phyloP scores from a whole-genome alignment of 2,113 vertebrate genomes.

The Sapayoa aenigma region DNA sequence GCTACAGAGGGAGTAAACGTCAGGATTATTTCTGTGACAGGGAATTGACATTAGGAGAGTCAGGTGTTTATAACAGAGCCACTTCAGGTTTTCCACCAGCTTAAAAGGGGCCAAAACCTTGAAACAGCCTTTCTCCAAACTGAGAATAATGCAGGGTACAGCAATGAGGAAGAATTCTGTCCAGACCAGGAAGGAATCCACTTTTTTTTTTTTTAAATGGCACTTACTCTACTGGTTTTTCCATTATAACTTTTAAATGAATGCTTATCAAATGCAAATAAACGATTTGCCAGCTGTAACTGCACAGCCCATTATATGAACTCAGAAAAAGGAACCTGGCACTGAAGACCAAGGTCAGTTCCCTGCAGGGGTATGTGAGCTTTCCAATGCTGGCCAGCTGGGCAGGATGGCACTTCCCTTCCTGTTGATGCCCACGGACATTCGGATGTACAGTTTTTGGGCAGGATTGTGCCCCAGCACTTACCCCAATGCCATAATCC shows the following conservation, averaged over 20 bases:
- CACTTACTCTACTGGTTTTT: neutral
- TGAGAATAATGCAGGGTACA: neutral
- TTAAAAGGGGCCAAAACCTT: neutral
- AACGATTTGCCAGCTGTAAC: neutral
- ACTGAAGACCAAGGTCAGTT: neutral
- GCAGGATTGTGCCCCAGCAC: neutral
- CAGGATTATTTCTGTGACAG: neutral
- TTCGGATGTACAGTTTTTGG: accelerated
- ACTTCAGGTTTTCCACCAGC: neutral
- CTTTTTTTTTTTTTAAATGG: neutral
- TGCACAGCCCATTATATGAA: neutral
- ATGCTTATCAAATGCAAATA: neutral
- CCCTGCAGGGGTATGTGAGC: neutral
- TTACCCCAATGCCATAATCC: slow-evolving; percentile 98
- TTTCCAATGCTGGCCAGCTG: neutral
- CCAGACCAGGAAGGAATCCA: neutral
- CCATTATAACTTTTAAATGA: neutral
- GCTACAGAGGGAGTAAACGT: neutral
- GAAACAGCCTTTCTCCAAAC: neutral
- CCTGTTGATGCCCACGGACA: accelerated
- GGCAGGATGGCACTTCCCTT: neutral
- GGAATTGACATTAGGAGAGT: neutral
- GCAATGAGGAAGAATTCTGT: accelerated
- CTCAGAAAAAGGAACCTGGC: neutral
- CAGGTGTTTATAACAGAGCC: neutral